A percentile compares a stretch with the other conserved stretches of the same genome.
Conservation (phyloP, 2,113 vertebrate genomes). For the Tinamus guttatus region DNA sequence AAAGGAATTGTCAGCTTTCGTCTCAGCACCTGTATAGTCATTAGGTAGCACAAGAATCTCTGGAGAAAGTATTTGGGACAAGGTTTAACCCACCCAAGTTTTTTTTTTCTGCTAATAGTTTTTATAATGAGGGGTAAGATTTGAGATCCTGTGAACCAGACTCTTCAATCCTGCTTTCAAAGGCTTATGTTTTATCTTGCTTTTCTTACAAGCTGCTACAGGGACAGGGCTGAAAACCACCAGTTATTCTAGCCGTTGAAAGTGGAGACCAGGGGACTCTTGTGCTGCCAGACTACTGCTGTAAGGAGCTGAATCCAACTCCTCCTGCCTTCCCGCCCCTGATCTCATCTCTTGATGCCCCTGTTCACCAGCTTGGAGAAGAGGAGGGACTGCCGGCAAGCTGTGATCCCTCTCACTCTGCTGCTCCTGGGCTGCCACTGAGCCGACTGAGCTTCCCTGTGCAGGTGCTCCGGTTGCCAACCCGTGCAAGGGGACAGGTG, state of each 20-base stretch:
- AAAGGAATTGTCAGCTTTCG: background rate
- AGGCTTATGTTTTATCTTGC: background rate
- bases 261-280: background rate
- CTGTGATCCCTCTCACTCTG: background rate
- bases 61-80: background rate
- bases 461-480: background rate
- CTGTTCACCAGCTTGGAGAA: background rate
- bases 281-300: background rate
- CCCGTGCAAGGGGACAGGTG: background rate
- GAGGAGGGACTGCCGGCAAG: background rate
- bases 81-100: background rate
- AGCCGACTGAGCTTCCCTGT: background rate
- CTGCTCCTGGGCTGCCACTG: background rate
- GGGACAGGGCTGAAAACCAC: background rate
- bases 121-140: background rate
- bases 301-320: background rate
- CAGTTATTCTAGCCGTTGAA: background rate
- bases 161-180: background rate
- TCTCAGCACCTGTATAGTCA: background rate
- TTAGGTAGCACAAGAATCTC: background rate
- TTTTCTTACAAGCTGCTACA: background rate
- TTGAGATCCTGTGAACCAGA: background rate
- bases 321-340: background rate
- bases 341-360: too few species aligned
- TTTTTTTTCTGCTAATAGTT: background rate